Conservation (phyloP, 2,797 vertebrate species). For the Pseudochirops corinnae region DNA sequence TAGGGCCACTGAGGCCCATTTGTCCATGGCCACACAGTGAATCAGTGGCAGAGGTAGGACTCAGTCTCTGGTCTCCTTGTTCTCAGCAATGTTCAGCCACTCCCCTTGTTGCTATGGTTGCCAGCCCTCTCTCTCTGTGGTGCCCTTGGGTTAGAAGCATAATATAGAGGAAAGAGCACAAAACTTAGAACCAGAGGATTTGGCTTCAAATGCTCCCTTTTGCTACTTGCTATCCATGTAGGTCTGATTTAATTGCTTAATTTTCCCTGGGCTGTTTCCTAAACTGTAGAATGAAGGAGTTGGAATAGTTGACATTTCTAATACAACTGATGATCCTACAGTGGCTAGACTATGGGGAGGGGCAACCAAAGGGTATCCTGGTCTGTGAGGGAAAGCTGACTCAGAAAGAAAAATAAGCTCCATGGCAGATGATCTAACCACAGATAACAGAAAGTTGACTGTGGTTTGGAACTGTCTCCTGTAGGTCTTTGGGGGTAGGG, state of each 20-base stretch:
- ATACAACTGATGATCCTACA: background rate
- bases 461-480: background rate
- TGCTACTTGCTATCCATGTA: background rate
- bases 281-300: background rate
- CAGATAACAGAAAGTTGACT: background rate
- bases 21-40: fast-evolving
- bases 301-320: background rate
- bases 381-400: background rate
- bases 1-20: background rate
- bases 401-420: background rate
- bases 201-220: background rate
- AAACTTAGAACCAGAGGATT: background rate
- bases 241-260: background rate
- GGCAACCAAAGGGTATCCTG: background rate
- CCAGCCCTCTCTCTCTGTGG: background rate
- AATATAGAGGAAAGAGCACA: background rate
- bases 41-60: background rate
- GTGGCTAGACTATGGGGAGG: background rate
- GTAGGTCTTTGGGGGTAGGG: background rate
- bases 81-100: fast-evolving
- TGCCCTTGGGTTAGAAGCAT: background rate
- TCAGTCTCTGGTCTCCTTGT: background rate
- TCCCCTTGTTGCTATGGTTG: fast-evolving
- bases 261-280: background rate
- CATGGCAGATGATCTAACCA: background rate